Evolutionary conservation across 2,797 vertebrate genomes (phyloP).

Genomic region (Helostoma temminkii): DNA sequence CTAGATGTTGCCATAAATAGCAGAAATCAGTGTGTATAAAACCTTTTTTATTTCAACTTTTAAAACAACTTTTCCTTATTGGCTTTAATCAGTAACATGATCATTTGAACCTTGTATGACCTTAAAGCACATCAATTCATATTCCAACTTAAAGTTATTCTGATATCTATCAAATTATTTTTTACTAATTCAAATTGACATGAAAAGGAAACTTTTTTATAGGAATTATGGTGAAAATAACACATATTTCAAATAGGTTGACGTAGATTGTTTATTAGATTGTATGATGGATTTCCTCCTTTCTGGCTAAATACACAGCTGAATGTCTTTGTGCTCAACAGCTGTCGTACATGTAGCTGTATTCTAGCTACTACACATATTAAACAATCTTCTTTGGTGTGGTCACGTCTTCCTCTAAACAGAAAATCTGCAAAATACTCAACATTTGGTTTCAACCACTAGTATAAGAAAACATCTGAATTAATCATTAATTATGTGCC

Average conservation of each 20-base stretch:
- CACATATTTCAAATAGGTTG: not conserved
- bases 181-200: not conserved
- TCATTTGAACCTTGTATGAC: not conserved
- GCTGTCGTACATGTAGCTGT: constrained; percentile 15
- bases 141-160: not conserved
- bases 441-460: constrained; percentile 45
- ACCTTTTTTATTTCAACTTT: constrained; percentile 44
- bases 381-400: constrained; percentile 66
- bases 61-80: constrained; percentile 31
- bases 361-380: not conserved
- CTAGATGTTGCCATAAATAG: constrained; percentile 6
- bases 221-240: not conserved
- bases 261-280: constrained; percentile 8
- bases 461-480: constrained; percentile 20
- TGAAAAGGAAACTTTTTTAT: not conserved
- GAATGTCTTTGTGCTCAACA: constrained; percentile 8
- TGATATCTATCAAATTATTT: not conserved
- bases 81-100: constrained; percentile 13
- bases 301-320: not conserved
- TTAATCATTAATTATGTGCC: constrained; percentile 33
- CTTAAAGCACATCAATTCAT: not conserved
- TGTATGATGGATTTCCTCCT: not conserved
- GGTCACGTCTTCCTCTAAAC: constrained; percentile 25
- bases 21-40: constrained; percentile 27
- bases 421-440: constrained; percentile 24